phyloP scores from a whole-genome alignment of 2,113 vertebrate genomes.

The Beaufortia kweichowensis region DNA sequence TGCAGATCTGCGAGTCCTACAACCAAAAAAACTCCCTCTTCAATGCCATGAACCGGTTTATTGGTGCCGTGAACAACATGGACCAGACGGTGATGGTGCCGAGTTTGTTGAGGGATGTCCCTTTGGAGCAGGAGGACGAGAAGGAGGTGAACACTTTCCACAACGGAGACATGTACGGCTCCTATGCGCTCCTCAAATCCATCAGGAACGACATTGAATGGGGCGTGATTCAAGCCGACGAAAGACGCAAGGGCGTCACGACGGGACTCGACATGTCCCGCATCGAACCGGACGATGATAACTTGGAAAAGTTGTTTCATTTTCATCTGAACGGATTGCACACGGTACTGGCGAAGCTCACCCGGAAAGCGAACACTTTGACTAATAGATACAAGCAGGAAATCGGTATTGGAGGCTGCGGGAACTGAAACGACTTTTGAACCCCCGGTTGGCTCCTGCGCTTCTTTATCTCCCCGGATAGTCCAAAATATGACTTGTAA shows the following conservation, averaged over 20 bases:
- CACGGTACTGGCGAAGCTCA: slow-evolving; percentile 85
- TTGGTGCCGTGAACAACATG: slow-evolving; percentile 94
- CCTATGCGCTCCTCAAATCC: slow-evolving; percentile 88
- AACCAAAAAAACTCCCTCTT: slow-evolving; percentile 91
- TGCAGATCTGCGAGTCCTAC: slow-evolving; percentile 87
- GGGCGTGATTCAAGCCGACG: slow-evolving; percentile 84
- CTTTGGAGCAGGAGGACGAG: slow-evolving; percentile 70
- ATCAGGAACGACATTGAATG: slow-evolving; percentile 93
- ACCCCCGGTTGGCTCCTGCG: slow-evolving; percentile 2
- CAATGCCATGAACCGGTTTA: slow-evolving; percentile 91
- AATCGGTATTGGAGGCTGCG: slow-evolving; percentile 84
- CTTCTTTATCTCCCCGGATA: background rate
- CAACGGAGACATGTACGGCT: slow-evolving; percentile 90
- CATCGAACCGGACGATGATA: slow-evolving; percentile 76
- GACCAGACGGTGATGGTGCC: slow-evolving; percentile 97
- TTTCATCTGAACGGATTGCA: slow-evolving; percentile 89
- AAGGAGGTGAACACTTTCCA: slow-evolving; percentile 62
- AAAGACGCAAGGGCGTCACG: slow-evolving; percentile 71
- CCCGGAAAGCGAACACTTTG: slow-evolving; percentile 86
- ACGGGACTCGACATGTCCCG: slow-evolving; percentile 63
- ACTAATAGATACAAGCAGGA: slow-evolving; percentile 93
- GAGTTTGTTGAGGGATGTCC: slow-evolving; percentile 89
- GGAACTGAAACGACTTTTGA: slow-evolving; percentile 67
- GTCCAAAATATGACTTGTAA: slow-evolving; percentile 27
- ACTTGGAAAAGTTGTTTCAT: slow-evolving; percentile 89